Conservation (phyloP, 2,888 invertebrate genomes). For the Tanypteryx hageni region DNA sequence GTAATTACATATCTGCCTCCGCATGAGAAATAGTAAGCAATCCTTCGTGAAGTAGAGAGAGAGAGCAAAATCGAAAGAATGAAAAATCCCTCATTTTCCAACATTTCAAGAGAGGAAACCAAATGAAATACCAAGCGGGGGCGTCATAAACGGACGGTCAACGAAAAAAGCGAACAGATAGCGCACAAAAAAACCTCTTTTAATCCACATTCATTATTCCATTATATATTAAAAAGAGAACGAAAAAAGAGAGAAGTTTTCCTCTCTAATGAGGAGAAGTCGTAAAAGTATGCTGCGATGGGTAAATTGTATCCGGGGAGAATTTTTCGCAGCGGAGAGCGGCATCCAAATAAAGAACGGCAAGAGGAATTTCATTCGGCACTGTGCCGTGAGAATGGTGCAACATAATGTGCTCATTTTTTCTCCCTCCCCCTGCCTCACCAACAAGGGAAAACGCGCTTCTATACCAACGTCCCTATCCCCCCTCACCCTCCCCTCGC, state of each 20-base stretch:
- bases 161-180: background rate
- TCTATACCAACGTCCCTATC: background rate
- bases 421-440: background rate
- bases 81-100: no score
- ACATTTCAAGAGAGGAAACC: no score
- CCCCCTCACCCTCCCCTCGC: conserved; percentile 65
- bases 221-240: background rate
- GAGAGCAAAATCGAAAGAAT: no score
- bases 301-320: background rate
- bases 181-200: background rate
- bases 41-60: no score
- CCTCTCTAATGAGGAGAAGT: conserved; percentile 48
- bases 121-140: no score
- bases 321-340: conserved; percentile 33
- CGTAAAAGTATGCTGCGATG: background rate
- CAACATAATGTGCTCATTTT: conserved; percentile 13
- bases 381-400: conserved; percentile 39
- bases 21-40: no score
- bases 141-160: background rate
- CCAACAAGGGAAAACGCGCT: background rate
- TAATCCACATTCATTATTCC: background rate
- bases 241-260: background rate
- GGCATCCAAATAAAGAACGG: conserved; percentile 43
- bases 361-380: conserved; percentile 43
- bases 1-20: no score